Percentiles rank a stretch among this genome's conserved stretches.
These are phyloP conservation scores for Ceratotherium simum DNA, from an alignment of 2,113 vertebrate genomes.

Conservation along the genomic window DNA sequence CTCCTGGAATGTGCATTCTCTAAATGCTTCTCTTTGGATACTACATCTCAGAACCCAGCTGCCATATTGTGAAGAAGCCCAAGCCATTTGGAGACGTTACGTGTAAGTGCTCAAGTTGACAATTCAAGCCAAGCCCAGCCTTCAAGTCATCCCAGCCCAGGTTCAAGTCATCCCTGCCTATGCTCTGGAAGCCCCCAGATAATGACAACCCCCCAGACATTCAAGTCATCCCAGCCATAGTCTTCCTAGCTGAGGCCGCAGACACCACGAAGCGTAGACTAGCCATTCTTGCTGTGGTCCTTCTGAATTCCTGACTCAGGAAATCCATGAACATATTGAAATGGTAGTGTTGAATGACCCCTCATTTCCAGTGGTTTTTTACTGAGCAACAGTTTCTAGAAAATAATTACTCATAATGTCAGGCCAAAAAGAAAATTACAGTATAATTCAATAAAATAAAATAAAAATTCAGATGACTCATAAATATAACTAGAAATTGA, in stretches of 20 bases:
- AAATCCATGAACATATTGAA: neutral
- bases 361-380: neutral
- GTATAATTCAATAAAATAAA: constrained; percentile 3
- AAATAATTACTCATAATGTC: neutral
- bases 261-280: neutral
- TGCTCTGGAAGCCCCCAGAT: neutral
- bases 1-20: neutral
- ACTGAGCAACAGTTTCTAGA: neutral
- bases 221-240: neutral
- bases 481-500: constrained; percentile 37
- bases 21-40: neutral
- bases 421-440: neutral
- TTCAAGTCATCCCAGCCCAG: neutral
- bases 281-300: neutral
- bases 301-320: neutral
- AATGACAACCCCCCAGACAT: neutral
- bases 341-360: neutral
- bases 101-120: neutral
- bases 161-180: neutral
- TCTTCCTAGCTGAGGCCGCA: neutral
- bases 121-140: neutral
- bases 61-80: neutral
- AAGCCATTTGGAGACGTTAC: neutral
- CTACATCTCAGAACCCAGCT: neutral
- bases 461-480: neutral